These are phyloP conservation scores for Harpagoxenus sublaevis DNA, from an alignment of 2,888 invertebrate species.

Conservation along the genomic window DNA sequence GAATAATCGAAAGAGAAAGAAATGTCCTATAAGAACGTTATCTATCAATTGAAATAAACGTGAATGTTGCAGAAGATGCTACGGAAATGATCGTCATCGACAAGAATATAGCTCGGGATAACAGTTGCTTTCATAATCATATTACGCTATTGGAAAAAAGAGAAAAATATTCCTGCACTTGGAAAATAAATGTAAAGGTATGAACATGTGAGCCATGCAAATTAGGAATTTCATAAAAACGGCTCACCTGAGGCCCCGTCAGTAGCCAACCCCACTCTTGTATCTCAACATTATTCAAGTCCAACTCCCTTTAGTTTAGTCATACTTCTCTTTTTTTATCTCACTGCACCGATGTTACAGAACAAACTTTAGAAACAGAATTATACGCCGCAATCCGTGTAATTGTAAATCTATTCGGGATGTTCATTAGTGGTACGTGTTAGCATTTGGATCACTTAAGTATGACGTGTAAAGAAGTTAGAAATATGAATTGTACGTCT, in stretches of 20 bases:
- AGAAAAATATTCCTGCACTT: conserved; percentile 76
- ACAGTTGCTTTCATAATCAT: conserved; percentile 73
- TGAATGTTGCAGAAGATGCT: not conserved
- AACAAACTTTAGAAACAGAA: conserved; percentile 29
- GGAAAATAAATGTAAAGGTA: conserved; percentile 81
- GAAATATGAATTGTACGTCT: not conserved
- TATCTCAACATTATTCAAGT: conserved; percentile 84
- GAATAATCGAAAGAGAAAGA: not conserved
- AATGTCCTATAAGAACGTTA: not conserved
- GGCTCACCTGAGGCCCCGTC: conserved; percentile 85
- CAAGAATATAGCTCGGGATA: not conserved
- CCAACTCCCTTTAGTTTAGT: conserved; percentile 80
- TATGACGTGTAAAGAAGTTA: conserved; percentile 5
- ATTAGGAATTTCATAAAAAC: conserved; percentile 74
- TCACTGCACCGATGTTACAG: conserved; percentile 13
- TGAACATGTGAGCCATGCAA: conserved; percentile 79
- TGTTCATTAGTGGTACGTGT: not conserved
- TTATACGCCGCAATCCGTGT: not conserved
- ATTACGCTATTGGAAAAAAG: conserved; percentile 74
- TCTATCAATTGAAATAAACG: not conserved
- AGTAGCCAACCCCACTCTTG: conserved; percentile 82
- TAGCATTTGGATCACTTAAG: conserved; percentile 10
- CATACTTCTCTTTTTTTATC: conserved; percentile 34
- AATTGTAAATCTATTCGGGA: conserved; percentile 16
- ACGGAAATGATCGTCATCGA: conserved; percentile 28